A percentile compares a stretch with the other conserved stretches of the same genome.
Evolutionary conservation across 2,888 invertebrate genomes (phyloP).

Genomic region (Oasisia sp.): DNA sequence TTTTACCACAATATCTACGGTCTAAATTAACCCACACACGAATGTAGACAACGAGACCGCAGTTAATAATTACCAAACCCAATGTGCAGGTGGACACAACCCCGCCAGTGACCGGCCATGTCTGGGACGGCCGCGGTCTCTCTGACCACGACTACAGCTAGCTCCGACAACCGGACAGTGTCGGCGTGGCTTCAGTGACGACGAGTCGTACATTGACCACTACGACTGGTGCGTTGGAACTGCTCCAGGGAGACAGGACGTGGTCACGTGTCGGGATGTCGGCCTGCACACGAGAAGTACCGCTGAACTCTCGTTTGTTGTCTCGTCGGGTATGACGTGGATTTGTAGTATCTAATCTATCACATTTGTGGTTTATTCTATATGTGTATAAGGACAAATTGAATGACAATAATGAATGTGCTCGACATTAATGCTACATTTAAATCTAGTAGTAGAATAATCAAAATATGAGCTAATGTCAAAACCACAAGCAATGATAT

Average conservation of each 20-base stretch:
- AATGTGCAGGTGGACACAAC: background rate
- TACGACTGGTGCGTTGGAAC: conserved; percentile 17
- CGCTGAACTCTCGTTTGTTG: background rate
- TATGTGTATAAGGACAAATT: too few relatives aligned
- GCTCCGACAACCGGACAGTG: background rate
- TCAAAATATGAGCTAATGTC: background rate
- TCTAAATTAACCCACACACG: too few relatives aligned
- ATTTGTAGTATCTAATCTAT: too few relatives aligned
- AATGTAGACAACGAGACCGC: too few relatives aligned
- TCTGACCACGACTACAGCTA: background rate
- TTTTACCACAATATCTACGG: too few relatives aligned
- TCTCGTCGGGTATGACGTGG: background rate
- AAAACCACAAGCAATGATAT: background rate
- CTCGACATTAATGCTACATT: background rate
- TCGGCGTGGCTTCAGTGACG: conserved; percentile 18
- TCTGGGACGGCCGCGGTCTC: background rate
- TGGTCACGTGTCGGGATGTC: background rate
- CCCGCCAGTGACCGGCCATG: background rate
- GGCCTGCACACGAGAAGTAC: background rate
- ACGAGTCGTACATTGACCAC: conserved; percentile 26
- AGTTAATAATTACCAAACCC: too few relatives aligned
- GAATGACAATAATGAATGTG: background rate
- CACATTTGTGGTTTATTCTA: too few relatives aligned
- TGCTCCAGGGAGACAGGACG: background rate
- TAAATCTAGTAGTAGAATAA: background rate